These are phyloP conservation scores for Muscidifurax raptorellus DNA, from an alignment of 1,140 invertebrate genomes.

Conservation along the genomic window DNA sequence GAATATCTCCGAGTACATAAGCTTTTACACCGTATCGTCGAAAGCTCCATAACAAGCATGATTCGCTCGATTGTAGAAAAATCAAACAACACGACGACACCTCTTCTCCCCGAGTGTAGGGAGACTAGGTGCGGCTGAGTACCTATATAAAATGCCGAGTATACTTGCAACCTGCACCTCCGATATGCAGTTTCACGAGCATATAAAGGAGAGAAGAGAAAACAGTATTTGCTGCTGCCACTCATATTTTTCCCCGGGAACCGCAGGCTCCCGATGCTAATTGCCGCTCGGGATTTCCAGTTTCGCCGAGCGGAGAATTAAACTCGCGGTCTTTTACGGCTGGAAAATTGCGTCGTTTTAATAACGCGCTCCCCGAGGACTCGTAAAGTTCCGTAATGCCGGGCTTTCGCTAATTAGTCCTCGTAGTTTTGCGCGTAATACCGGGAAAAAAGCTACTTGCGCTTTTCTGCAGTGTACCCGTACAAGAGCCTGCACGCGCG, in stretches of 20 bases:
- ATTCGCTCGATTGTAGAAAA: background rate
- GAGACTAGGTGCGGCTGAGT: background rate
- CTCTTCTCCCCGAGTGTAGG: background rate
- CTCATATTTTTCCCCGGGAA: conserved; percentile 13
- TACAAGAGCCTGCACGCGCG: too few relatives aligned
- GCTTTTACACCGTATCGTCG: background rate
- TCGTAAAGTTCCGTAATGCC: conserved; percentile 32
- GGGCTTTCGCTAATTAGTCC: conserved; percentile 32
- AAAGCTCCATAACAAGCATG: background rate
- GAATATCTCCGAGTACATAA: background rate
- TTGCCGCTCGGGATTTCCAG: conserved; percentile 23
- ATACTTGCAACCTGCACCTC: background rate
- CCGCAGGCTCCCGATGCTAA: conserved; percentile 33
- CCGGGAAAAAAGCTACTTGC: background rate
- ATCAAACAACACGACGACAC: background rate
- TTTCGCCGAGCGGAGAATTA: background rate
- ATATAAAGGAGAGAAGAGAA: background rate
- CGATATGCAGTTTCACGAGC: background rate
- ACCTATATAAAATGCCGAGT: background rate
- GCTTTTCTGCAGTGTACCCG: background rate
- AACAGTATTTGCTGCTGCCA: background rate
- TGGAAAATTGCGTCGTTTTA: conserved; percentile 30
- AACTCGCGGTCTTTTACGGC: background rate
- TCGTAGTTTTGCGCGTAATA: conserved; percentile 3
- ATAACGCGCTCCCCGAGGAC: background rate